Evolutionary conservation across 2,888 invertebrate genomes (phyloP).

Genomic region (Salpingus planirostris): DNA sequence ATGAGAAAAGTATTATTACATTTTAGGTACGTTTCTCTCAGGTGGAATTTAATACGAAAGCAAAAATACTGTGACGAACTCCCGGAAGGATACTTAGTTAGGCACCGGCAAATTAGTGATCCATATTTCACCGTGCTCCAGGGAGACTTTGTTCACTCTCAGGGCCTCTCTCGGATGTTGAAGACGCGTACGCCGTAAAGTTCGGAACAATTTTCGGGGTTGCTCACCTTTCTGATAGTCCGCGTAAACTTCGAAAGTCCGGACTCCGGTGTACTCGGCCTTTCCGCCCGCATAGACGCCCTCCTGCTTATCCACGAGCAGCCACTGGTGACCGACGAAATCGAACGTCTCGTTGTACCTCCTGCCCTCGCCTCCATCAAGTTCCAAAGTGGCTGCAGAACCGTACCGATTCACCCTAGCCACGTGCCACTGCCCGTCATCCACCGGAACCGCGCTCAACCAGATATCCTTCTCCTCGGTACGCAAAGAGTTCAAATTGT

Average conservation of each 20-base stretch:
- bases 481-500: slow-evolving; percentile 82
- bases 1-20: no score
- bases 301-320: slow-evolving; percentile 87
- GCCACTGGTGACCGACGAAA: slow-evolving; percentile 85
- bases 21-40: no score
- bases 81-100: no score
- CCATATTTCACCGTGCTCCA: no score
- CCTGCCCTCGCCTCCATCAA: slow-evolving; percentile 92
- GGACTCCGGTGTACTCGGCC: slow-evolving; percentile 88
- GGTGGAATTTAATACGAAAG: no score
- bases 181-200: no score
- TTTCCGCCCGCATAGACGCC: slow-evolving; percentile 94
- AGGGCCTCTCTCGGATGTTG: no score
- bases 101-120: no score
- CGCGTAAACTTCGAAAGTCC: slow-evolving; percentile 89
- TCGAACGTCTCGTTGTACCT: slow-evolving; percentile 88
- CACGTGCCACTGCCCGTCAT: slow-evolving; percentile 96
- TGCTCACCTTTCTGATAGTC: slow-evolving; percentile 82
- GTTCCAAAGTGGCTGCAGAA: slow-evolving; percentile 81
- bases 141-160: no score
- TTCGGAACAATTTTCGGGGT: no score
- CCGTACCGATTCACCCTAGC: slow-evolving; percentile 87
- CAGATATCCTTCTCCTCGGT: slow-evolving; percentile 87
- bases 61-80: no score
- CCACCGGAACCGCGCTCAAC: slow-evolving; percentile 82